phyloP scores from a whole-genome alignment of 1,140 invertebrate genomes.

The Grapholita molesta region DNA sequence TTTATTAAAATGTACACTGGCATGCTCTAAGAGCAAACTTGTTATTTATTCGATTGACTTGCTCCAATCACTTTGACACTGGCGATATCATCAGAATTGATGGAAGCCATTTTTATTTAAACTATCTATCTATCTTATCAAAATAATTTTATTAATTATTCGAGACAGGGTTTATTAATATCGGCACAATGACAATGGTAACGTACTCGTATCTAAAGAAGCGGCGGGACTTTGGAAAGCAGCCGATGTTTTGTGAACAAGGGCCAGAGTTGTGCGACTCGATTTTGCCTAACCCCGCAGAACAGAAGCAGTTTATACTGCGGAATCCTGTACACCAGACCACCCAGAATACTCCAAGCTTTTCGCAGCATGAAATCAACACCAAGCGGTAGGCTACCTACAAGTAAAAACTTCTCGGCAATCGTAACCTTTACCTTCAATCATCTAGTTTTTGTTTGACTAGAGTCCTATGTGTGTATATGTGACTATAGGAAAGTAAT shows the following conservation, averaged over 20 bases:
- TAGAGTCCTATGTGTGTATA: too few species aligned
- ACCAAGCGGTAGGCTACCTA: conserved; percentile 57
- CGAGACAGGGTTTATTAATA: neutral
- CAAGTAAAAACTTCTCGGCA: conserved; percentile 8
- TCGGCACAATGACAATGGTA: conserved; percentile 77
- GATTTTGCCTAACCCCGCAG: conserved; percentile 81
- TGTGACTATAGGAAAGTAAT: too few species aligned
- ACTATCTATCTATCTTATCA: too few species aligned
- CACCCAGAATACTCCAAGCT: conserved; percentile 81
- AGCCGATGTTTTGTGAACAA: conserved; percentile 85
- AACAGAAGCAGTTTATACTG: conserved; percentile 84
- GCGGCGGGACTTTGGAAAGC: conserved; percentile 83
- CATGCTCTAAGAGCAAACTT: too few species aligned
- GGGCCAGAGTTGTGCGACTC: conserved; percentile 86
- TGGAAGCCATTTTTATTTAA: too few species aligned
- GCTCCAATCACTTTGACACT: too few species aligned
- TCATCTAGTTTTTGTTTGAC: too few species aligned
- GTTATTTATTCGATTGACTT: too few species aligned
- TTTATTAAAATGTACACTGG: too few species aligned
- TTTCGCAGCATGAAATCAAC: conserved; percentile 81
- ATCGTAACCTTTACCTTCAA: too few species aligned
- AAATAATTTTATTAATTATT: neutral
- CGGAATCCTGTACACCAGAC: conserved; percentile 83
- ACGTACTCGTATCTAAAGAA: conserved; percentile 82
- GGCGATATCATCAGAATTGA: too few species aligned